Conservation (phyloP, 2,797 vertebrate species). For the Rhabdophis nuchalis region DNA sequence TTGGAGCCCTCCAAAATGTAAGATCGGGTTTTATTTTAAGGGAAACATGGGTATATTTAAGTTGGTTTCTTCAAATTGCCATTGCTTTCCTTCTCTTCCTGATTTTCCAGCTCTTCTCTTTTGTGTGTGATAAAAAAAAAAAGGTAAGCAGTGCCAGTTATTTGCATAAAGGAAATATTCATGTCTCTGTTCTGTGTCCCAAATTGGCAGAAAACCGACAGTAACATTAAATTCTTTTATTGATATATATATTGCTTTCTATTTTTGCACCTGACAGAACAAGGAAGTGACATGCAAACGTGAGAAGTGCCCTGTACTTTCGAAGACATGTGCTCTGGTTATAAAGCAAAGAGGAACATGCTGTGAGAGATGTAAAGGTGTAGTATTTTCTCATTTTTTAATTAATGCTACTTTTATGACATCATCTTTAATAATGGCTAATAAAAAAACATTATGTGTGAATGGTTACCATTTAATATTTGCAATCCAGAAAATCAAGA, state of each 20-base stretch:
- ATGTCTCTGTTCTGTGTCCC: not conserved
- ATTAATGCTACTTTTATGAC: not conserved
- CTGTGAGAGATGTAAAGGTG: constrained; percentile 96
- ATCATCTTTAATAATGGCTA: not conserved
- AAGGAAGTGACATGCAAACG: constrained; percentile 94
- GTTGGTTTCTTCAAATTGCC: constrained; percentile 13
- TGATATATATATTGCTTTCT: constrained; percentile 18
- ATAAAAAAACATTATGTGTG: not conserved
- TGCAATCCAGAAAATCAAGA: not conserved
- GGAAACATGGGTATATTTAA: not conserved
- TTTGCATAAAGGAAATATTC: constrained; percentile 7
- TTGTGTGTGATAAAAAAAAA: not conserved
- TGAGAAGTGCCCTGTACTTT: constrained; percentile 88
- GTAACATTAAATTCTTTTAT: constrained; percentile 11
- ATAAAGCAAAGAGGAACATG: constrained; percentile 93
- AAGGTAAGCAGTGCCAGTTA: not conserved
- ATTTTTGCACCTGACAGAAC: constrained; percentile 72
- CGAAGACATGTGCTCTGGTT: constrained; percentile 90
- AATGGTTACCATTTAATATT: not conserved
- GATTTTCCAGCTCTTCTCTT: not conserved
- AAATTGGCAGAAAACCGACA: constrained; percentile 8
- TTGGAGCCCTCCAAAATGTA: too few relatives aligned
- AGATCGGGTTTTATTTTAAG: too few relatives aligned
- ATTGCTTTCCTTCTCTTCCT: not conserved
- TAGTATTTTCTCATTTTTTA: not conserved